phyloP scores from a whole-genome alignment of 2,113 vertebrate species.

The Crotalus horridus region DNA sequence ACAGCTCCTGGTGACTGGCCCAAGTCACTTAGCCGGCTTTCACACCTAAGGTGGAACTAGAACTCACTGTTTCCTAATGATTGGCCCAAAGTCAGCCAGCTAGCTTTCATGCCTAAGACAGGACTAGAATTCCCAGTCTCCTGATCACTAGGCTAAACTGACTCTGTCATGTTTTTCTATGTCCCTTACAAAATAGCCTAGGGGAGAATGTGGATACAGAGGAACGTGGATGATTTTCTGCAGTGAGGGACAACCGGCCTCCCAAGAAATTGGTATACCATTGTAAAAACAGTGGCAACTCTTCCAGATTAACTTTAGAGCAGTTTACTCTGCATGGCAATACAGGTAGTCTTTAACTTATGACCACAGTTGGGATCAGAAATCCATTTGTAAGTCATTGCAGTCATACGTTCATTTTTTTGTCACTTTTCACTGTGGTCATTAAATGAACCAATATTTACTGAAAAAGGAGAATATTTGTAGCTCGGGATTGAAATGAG shows the following conservation, averaged over 20 bases:
- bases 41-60: too few species aligned
- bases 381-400: not conserved
- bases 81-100: not conserved
- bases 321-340: not conserved
- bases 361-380: not conserved
- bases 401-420: not conserved
- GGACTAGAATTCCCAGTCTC: not conserved
- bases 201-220: not conserved
- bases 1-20: too few species aligned
- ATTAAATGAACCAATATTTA: not conserved
- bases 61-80: too few species aligned
- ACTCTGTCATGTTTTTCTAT: not conserved
- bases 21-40: too few species aligned
- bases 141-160: not conserved
- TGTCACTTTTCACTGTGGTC: not conserved
- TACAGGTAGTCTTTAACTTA: not conserved
- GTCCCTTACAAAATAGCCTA: not conserved
- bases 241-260: not conserved
- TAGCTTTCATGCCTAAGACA: not conserved
- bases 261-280: not conserved
- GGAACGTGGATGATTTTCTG: not conserved
- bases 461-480: too few species aligned
- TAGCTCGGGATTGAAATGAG: not conserved
- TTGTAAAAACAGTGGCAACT: not conserved
- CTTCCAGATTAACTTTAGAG: not conserved